Evolutionary conservation across 2,888 invertebrate species (phyloP), one percentile per base, ranked within the genome.

Genomic region (Melolontha melolontha): DNA sequence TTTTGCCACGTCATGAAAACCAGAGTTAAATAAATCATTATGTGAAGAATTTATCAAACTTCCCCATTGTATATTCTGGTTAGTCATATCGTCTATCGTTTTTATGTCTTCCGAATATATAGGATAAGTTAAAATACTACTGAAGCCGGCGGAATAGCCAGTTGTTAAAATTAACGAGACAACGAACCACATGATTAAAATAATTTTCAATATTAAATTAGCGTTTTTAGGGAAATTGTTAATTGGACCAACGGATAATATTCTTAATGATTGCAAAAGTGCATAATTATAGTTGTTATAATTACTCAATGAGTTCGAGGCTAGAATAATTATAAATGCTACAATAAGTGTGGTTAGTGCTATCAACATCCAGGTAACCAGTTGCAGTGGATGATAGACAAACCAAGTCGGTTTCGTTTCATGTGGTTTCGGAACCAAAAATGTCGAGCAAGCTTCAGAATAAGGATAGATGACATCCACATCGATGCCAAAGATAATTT

Each of bases 391-490:
- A 49, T 71, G 72, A 22, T 68, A 69, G 11, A 74, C 55, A 42
- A 74, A 74, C 6, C 70, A 71, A 0, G 54, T 66, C 54, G 66
- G 34, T 5, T 67, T 54, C 16, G 71, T 55, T 0, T 70, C 14
- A 29, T 66, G 51, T 0, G 75, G 73, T 64, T 74, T 73, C 2
- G 71, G 73, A 40, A 73, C 74, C 22, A 74, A 27, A 62, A 74
- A 73, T 5, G 75, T 75, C 6, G 64, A 62, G 49, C 75, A 75
- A 5, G 64, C 42, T 41, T 64, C 55, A 10, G 50, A 55, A 40
- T 67, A 67, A 11, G 70, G 40, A 4, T 34, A n/a, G 5, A 55
- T 62, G 14, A 57, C 41, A 49, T 64, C 64, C 0, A 64, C 12
- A 5, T 34, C 14, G 7, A 16, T 5, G 14, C 10, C 12, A 10